phyloP scores from a whole-genome alignment of 1,140 invertebrate species.

The Penaeus vannamei region DNA sequence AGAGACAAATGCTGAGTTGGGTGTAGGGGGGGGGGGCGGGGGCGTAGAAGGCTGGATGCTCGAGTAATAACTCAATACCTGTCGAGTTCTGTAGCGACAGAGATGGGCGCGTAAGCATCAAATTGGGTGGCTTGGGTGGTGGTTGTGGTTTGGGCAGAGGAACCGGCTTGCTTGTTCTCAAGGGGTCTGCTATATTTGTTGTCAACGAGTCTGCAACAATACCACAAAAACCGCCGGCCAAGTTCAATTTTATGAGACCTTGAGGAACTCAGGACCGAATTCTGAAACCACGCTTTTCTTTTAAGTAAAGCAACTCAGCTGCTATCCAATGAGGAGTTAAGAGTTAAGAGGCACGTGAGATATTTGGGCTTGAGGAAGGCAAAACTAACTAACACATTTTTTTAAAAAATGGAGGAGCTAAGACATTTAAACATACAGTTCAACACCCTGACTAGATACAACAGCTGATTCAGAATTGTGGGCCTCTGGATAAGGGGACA shows the following conservation, averaged over 20 bases:
- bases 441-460: no score
- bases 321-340: no score
- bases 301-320: background rate
- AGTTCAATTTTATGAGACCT: slow-evolving; percentile 18
- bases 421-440: no score
- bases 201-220: slow-evolving; percentile 58
- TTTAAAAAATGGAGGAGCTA: no score
- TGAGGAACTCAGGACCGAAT: slow-evolving; percentile 23
- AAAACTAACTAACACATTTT: no score
- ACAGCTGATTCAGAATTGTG: no score
- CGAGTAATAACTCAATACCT: slow-evolving; percentile 43
- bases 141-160: slow-evolving; percentile 47
- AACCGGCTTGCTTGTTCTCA: slow-evolving; percentile 36
- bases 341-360: no score
- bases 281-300: slow-evolving; percentile 12
- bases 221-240: slow-evolving; percentile 37
- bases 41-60: background rate
- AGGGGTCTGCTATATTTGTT: slow-evolving; percentile 44
- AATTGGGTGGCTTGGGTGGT: slow-evolving; percentile 60
- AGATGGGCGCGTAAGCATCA: slow-evolving; percentile 62
- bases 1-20: background rate
- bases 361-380: no score
- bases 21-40: background rate
- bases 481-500: no score
- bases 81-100: slow-evolving; percentile 62